phyloP scores from a whole-genome alignment of 2,888 invertebrate genomes.

The Eledona agricola region DNA sequence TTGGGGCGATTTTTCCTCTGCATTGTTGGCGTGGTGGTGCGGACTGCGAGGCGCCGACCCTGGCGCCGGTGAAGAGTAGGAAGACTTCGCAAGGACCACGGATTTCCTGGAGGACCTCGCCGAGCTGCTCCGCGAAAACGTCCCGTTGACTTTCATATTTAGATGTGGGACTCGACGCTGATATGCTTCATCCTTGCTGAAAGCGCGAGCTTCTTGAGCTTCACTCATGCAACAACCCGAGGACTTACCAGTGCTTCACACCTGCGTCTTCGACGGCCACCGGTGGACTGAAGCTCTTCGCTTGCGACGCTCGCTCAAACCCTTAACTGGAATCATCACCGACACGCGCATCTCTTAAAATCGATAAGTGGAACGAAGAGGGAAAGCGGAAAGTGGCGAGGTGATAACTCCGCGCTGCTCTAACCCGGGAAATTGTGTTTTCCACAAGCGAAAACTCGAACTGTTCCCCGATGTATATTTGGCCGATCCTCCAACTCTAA shows the following conservation, averaged over 20 bases:
- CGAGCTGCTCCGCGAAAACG: constrained; percentile 55
- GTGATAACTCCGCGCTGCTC: constrained; percentile 32
- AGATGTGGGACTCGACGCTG: too few relatives aligned
- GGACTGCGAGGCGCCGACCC: constrained; percentile 54
- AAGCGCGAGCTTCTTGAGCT: neutral
- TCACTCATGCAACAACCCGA: constrained; percentile 25
- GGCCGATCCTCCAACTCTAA: constrained; percentile 2
- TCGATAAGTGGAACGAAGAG: constrained; percentile 40
- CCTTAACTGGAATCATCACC: constrained; percentile 33
- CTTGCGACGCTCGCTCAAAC: constrained; percentile 39
- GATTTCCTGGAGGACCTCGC: constrained; percentile 51
- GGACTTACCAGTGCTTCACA: constrained; percentile 34
- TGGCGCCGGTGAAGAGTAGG: constrained; percentile 55
- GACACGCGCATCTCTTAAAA: constrained; percentile 32
- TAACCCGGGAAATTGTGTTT: constrained; percentile 53
- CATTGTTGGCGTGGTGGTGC: constrained; percentile 42
- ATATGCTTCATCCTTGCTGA: constrained; percentile 44
- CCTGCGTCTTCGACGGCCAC: constrained; percentile 34
- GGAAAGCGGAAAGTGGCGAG: constrained; percentile 18
- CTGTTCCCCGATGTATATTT: constrained; percentile 10
- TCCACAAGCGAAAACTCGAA: constrained; percentile 44
- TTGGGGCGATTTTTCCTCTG: constrained; percentile 49
- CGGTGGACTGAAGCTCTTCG: constrained; percentile 44
- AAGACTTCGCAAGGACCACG: constrained; percentile 51
- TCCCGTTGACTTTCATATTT: constrained; percentile 41